A percentile compares a stretch with the other conserved stretches of the same genome.
These are phyloP conservation scores for Talpa occidentalis DNA, from an alignment of 2,113 vertebrate genomes.

Conservation along the genomic window DNA sequence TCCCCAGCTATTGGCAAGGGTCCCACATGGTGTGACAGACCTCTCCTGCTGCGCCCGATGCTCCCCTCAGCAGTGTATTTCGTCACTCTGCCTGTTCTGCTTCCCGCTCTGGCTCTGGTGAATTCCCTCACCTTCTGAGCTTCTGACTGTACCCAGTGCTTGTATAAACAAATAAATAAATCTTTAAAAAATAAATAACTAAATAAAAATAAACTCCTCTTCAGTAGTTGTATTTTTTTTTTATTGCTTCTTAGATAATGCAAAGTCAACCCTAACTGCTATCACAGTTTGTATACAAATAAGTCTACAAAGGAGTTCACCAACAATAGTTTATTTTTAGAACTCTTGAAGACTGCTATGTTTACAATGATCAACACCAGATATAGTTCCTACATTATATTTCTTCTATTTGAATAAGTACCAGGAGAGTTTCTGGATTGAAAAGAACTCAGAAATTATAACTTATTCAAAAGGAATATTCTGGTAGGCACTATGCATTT, in stretches of 20 bases:
- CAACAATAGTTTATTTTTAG: neutral
- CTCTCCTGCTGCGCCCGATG: no score
- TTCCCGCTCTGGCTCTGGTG: no score
- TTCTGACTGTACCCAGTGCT: no score
- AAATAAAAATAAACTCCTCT: neutral
- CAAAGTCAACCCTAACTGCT: neutral
- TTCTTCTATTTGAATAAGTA: slow-evolving; percentile 69
- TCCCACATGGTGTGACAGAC: no score
- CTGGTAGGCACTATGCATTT: slow-evolving; percentile 61
- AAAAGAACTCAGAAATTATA: slow-evolving; percentile 56
- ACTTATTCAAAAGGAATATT: slow-evolving; percentile 76
- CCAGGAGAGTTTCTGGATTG: slow-evolving; percentile 19
- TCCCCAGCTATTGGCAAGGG: no score
- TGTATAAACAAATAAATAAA: no score
- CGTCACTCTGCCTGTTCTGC: no score
- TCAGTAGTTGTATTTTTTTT: neutral
- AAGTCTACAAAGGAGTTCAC: neutral
- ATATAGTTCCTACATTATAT: neutral
- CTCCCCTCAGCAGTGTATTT: no score
- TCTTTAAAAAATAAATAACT: no score
- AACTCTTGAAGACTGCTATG: neutral
- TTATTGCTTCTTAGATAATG: neutral
- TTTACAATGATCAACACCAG: neutral
- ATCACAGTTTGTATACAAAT: neutral
- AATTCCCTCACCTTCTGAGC: no score